These are phyloP conservation scores for Wiebesia pumilae DNA, from an alignment of 1,140 invertebrate genomes.

Conservation along the genomic window DNA sequence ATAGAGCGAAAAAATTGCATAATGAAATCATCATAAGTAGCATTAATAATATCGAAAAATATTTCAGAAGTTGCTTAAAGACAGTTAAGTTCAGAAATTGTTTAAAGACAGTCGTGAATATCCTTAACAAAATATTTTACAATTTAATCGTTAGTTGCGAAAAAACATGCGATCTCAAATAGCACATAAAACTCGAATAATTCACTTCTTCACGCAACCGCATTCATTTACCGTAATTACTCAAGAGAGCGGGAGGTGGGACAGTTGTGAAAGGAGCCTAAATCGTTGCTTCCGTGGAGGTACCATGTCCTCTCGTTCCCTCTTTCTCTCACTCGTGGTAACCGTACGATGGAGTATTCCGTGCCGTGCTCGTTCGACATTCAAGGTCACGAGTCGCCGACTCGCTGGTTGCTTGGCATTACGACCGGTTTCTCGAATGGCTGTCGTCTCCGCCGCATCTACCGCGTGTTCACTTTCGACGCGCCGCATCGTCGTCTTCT, in stretches of 20 bases:
- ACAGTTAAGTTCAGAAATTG: too few species aligned
- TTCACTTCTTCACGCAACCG: neutral
- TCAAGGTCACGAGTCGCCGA: slow-evolving; percentile 75
- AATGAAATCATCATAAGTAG: too few species aligned
- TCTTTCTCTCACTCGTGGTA: neutral
- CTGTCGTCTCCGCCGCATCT: slow-evolving; percentile 15
- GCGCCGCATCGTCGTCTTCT: neutral
- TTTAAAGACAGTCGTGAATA: too few species aligned
- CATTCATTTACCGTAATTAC: neutral
- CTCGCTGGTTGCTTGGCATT: slow-evolving; percentile 57
- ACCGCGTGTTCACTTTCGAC: slow-evolving; percentile 38
- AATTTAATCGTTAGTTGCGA: too few species aligned
- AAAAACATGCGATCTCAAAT: too few species aligned
- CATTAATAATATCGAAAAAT: too few species aligned
- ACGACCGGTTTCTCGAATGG: slow-evolving; percentile 70
- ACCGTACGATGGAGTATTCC: neutral
- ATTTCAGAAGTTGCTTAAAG: too few species aligned
- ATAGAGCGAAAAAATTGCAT: too few species aligned
- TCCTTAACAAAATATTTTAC: too few species aligned
- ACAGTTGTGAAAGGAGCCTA: slow-evolving; percentile 57
- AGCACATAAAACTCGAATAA: too few species aligned
- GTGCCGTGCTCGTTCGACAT: slow-evolving; percentile 57
- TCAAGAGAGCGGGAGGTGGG: neutral
- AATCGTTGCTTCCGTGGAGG: slow-evolving; percentile 52
- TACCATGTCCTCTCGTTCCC: neutral